phyloP scores from a whole-genome alignment of 2,797 vertebrate genomes.

The Mormyrops attenuatus region DNA sequence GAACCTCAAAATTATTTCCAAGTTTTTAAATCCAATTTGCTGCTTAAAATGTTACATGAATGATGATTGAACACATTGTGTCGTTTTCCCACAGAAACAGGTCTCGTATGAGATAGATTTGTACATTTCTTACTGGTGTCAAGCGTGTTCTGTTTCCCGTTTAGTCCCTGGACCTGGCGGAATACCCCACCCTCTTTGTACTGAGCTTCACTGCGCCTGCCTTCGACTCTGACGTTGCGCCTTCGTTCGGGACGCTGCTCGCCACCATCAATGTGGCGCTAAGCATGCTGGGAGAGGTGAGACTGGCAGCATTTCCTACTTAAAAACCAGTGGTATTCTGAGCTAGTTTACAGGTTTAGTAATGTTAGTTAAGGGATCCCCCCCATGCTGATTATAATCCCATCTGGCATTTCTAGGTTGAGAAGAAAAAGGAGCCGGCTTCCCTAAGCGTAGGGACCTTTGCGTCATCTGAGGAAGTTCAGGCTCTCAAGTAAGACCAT shows the following conservation, averaged over 20 bases:
- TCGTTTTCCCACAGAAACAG: not conserved
- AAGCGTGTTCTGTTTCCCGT: not conserved
- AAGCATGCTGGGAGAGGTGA: conserved; percentile 90
- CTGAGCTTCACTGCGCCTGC: conserved; percentile 91
- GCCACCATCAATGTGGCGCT: conserved; percentile 91
- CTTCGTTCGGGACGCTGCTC: conserved; percentile 94
- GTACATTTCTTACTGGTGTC: not conserved
- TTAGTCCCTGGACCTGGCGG: conserved; percentile 88
- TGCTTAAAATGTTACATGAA: not conserved
- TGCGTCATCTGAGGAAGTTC: conserved; percentile 79
- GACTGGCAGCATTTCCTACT: not conserved
- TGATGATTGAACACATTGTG: not conserved
- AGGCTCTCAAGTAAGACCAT: conserved; percentile 80
- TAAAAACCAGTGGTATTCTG: not conserved
- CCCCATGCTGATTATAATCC: not conserved
- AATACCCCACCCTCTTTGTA: conserved; percentile 85
- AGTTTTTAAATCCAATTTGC: not conserved
- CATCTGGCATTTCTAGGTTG: conserved; percentile 64
- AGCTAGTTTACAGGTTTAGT: not conserved
- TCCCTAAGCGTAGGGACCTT: conserved; percentile 67
- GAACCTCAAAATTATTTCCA: not conserved
- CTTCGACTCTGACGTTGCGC: conserved; percentile 88
- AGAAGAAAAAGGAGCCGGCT: conserved; percentile 90
- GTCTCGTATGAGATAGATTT: not conserved
- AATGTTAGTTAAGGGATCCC: not conserved